Percentiles rank a stretch among this genome's conserved stretches.
phyloP scores from a whole-genome alignment of 2,797 vertebrate species.

The Perodicticus potto region DNA sequence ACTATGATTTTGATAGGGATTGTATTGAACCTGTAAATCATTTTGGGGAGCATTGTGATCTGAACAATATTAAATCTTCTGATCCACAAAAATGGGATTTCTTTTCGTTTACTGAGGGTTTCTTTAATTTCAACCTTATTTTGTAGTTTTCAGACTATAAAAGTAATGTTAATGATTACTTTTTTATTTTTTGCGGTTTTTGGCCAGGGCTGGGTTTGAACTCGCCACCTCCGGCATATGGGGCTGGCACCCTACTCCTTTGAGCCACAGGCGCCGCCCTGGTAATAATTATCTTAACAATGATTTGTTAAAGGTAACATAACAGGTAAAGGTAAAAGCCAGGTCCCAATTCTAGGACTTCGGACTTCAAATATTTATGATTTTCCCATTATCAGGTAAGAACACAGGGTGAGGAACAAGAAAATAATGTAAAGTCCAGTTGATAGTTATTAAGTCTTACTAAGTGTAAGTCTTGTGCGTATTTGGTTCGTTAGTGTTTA shows the following conservation, averaged over 20 bases:
- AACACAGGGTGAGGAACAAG: neutral
- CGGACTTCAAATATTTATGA: neutral
- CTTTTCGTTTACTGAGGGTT: neutral
- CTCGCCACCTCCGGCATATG: too few species aligned
- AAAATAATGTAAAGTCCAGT: too few species aligned
- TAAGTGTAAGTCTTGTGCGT: neutral
- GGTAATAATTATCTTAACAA: neutral
- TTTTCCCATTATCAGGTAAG: neutral
- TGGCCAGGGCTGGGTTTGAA: too few species aligned
- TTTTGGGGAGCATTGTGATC: neutral
- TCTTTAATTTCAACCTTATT: neutral
- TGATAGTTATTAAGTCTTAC: too few species aligned
- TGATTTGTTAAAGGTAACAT: neutral
- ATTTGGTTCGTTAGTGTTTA: neutral
- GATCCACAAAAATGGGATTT: neutral
- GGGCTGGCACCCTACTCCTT: too few species aligned
- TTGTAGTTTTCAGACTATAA: neutral
- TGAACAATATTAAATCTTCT: neutral
- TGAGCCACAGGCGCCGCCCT: too few species aligned
- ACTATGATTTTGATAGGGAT: neutral
- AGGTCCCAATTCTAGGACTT: neutral
- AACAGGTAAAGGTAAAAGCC: neutral
- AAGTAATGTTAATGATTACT: too few species aligned
- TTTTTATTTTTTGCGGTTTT: too few species aligned
- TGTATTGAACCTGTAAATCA: neutral